phyloP scores from a whole-genome alignment of 2,888 invertebrate genomes.

The Brachynemurus nebulosus region DNA sequence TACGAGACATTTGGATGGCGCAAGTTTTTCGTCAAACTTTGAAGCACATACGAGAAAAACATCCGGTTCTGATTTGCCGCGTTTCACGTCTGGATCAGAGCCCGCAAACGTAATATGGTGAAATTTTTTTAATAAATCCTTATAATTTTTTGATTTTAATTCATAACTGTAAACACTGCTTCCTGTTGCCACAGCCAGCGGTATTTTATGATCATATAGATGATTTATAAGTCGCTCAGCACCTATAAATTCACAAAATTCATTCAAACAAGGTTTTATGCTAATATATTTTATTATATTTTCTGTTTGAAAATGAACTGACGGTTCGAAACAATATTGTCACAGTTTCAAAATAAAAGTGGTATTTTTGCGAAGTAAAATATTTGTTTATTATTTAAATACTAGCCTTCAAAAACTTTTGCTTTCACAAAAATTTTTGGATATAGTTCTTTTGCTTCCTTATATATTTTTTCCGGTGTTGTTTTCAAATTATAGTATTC shows the following conservation, averaged over 20 bases:
- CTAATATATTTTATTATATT: too few relatives aligned
- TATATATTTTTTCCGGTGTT: too few relatives aligned
- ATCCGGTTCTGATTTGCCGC: conserved; percentile 50
- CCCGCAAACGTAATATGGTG: conserved; percentile 36
- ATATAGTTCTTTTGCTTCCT: too few relatives aligned
- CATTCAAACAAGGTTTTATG: too few relatives aligned
- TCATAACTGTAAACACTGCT: conserved; percentile 36
- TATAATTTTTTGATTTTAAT: conserved; percentile 31
- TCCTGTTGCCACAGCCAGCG: conserved; percentile 47
- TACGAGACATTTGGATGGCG: conserved; percentile 35
- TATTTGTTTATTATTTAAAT: too few relatives aligned
- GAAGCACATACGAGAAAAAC: conserved; percentile 40
- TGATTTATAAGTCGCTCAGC: conserved; percentile 41
- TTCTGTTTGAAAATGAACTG: too few relatives aligned
- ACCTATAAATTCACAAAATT: conserved; percentile 28
- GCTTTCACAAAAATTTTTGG: neutral
- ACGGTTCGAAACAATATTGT: too few relatives aligned
- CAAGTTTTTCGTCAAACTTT: conserved; percentile 32
- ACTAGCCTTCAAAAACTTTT: too few relatives aligned
- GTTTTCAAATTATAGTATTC: too few relatives aligned
- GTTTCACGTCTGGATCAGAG: conserved; percentile 42
- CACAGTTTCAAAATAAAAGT: too few relatives aligned
- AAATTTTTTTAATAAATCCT: conserved; percentile 30
- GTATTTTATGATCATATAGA: conserved; percentile 37
- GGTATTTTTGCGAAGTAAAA: too few relatives aligned